Base-by-base conservation (phyloP, 2,888 invertebrate genomes). In the Drosophila mulleri region DNA sequence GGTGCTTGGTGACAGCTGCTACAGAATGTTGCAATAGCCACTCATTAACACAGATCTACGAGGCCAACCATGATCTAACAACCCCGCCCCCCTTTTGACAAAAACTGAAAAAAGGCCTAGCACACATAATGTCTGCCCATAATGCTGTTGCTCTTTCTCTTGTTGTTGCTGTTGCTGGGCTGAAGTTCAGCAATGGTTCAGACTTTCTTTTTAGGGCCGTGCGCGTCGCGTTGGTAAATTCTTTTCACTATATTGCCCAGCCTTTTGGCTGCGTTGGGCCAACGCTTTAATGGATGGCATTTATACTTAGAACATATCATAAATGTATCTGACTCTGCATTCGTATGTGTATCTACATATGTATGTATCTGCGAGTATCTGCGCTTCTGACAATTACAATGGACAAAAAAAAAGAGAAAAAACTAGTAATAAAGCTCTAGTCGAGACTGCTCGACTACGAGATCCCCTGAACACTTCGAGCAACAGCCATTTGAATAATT, bases 211-310 rank as follows among this genome's bases (percentile, higher is more conserved):
- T 74, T 41, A 26, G 50, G 66, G 67, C 45, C 59, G 35, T 44
- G 26, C 57, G 35, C 86, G 45, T 56, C 75, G 85, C 89, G 89
- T 89, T 85, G 89, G 89, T 87, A 89, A 70, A 77, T 75, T 72
- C 59, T 75, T 72, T 71, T 71, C 76, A 76, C 75, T 78, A 81
- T 63, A 78, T 81, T 71, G 67, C 62, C 64, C 77, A 71, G 71
- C 65, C 62, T 78, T 69, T 75, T 67, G 65, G 57, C 57, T 66
- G 61, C 78, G 78, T 80, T 81, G 80, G 80, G 67, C 78, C 56
- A 66, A 73, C 47, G 63, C 52, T 60, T 67, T 65, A 37, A 39
- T 67, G 52, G n/a, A 39, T 67, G 52, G 16, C 73, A 61, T 58
- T 52, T 70, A 77, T 67, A 75, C 75, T 67, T 70, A 75, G 77